These are phyloP conservation scores for Baryphthengus martii DNA, from an alignment of 2,113 vertebrate genomes.

Conservation along the genomic window DNA sequence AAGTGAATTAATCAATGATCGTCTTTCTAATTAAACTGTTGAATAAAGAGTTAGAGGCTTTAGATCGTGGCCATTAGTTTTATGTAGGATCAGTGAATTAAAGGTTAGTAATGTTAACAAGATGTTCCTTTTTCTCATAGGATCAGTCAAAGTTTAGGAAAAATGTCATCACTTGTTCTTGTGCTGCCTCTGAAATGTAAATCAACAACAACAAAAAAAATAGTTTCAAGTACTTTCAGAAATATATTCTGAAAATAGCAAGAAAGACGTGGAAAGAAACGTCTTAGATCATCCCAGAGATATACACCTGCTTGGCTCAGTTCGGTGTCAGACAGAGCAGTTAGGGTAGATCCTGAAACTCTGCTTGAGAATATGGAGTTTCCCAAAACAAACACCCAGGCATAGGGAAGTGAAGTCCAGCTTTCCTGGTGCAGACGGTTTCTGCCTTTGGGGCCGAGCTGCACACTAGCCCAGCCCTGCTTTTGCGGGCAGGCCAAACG, in stretches of 20 bases:
- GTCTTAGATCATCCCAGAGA: background rate
- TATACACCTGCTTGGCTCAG: background rate
- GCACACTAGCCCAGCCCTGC: background rate
- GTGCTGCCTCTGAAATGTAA: background rate
- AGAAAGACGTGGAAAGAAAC: background rate
- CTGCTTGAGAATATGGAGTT: background rate
- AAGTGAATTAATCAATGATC: slow-evolving; percentile 25
- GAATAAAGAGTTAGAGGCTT: background rate
- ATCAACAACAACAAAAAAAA: background rate
- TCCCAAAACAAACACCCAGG: background rate
- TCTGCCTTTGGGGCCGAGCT: background rate
- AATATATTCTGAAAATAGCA: background rate
- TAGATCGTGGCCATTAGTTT: background rate
- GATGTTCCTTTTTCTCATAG: background rate
- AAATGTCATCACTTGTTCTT: background rate
- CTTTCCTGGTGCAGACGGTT: background rate
- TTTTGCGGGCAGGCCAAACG: background rate
- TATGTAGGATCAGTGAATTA: background rate
- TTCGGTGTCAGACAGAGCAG: background rate
- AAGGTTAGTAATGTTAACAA: background rate
- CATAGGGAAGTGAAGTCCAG: background rate
- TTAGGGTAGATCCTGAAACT: background rate
- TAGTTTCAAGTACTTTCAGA: background rate
- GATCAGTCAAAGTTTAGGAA: background rate
- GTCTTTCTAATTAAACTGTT: slow-evolving; percentile 12